These are phyloP conservation scores for Dryococelus australis DNA, from an alignment of 2,888 invertebrate species.

Conservation along the genomic window DNA sequence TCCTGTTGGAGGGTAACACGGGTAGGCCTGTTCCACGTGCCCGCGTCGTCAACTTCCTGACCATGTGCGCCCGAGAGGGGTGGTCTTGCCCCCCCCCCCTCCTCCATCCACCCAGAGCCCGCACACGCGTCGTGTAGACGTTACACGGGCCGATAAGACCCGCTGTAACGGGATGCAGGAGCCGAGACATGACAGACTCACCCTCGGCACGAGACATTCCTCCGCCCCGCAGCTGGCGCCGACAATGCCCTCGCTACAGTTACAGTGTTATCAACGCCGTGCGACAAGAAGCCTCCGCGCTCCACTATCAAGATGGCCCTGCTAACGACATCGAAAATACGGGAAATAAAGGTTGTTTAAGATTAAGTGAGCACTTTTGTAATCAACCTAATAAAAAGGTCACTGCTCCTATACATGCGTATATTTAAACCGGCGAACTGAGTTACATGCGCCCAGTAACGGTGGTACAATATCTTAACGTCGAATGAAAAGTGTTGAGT, in stretches of 20 bases:
- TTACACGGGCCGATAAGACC: not conserved
- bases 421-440: no score
- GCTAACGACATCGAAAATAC: no score
- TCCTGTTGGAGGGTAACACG: not conserved
- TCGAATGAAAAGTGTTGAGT: no score
- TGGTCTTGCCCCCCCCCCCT: not conserved
- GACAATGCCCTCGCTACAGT: not conserved
- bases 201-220: not conserved
- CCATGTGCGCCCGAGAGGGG: not conserved
- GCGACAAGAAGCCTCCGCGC: no score
- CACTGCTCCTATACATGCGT: no score
- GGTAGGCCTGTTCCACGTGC: not conserved
- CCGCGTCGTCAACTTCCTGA: not conserved
- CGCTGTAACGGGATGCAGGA: constrained; percentile 3
- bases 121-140: not conserved
- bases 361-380: no score
- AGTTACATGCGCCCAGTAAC: no score
- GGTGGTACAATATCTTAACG: no score
- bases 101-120: not conserved
- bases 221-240: not conserved
- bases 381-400: no score
- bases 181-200: not conserved
- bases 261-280: not conserved
- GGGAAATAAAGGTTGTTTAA: no score
- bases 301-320: no score